These are phyloP conservation scores for Venustoraphidia nigricollis DNA, from an alignment of 2,888 invertebrate genomes.

Conservation along the genomic window DNA sequence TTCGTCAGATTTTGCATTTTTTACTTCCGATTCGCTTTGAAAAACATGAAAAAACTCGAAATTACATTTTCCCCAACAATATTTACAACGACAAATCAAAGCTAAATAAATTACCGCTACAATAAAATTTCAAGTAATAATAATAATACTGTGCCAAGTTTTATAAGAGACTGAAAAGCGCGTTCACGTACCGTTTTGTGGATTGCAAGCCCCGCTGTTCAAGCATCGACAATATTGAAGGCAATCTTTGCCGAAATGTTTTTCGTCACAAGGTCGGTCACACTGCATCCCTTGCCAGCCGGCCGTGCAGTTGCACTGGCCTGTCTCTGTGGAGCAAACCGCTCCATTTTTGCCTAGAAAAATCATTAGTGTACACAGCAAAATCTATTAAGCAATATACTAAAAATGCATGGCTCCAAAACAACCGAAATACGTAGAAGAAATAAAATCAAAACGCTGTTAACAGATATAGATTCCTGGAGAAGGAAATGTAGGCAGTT, in stretches of 20 bases:
- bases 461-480: no score
- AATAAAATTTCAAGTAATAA: constrained; percentile 3
- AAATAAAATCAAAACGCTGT: no score
- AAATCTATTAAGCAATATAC: no score
- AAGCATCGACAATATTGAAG: constrained; percentile 55
- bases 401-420: no score
- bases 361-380: no score
- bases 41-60: no score
- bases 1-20: no score
- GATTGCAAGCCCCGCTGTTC: constrained; percentile 72
- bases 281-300: constrained; percentile 76
- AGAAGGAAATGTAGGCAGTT: no score
- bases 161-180: constrained; percentile 7
- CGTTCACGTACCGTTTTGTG: constrained; percentile 52
- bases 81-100: background rate
- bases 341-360: constrained; percentile 47
- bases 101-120: constrained; percentile 1
- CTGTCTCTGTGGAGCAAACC: constrained; percentile 63
- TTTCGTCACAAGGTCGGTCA: constrained; percentile 74
- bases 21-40: no score
- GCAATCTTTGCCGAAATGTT: constrained; percentile 70
- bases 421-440: no score
- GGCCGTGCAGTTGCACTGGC: constrained; percentile 60
- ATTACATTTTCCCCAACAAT: no score
- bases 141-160: background rate